These are phyloP conservation scores for Phanerotoma sp. DNA, from an alignment of 2,888 invertebrate genomes.

Conservation along the genomic window DNA sequence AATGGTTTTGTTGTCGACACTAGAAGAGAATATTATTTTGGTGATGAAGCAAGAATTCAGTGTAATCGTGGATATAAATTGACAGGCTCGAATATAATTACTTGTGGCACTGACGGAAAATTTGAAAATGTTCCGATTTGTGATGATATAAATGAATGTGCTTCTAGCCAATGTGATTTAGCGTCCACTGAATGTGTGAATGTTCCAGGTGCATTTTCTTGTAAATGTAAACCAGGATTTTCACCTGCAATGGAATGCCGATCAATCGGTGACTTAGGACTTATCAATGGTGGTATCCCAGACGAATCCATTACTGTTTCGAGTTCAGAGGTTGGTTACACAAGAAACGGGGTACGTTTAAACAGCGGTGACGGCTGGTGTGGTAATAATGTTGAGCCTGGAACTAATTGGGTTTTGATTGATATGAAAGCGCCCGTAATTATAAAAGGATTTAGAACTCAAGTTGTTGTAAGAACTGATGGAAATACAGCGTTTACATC, in stretches of 20 bases:
- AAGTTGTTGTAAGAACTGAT: conserved; percentile 81
- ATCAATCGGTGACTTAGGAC: conserved; percentile 85
- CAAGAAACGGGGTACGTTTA: conserved; percentile 79
- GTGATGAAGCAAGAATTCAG: conserved; percentile 89
- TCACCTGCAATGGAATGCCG: conserved; percentile 84
- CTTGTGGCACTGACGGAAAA: conserved; percentile 80
- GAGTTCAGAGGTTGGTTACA: conserved; percentile 77
- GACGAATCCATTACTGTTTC: conserved; percentile 88
- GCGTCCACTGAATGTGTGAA: conserved; percentile 91
- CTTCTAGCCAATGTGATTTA: conserved; percentile 84
- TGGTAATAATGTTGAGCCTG: conserved; percentile 81
- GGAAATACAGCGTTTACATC: conserved; percentile 87
- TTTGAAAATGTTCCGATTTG: conserved; percentile 85
- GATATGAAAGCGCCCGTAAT: conserved; percentile 88
- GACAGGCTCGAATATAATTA: conserved; percentile 78
- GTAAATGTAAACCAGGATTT: conserved; percentile 84
- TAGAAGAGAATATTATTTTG: conserved; percentile 75
- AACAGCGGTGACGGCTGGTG: conserved; percentile 89
- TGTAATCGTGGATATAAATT: conserved; percentile 89
- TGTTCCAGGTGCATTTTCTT: conserved; percentile 84
- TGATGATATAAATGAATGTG: conserved; percentile 89
- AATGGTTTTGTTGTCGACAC: conserved; percentile 86
- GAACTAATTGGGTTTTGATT: conserved; percentile 84
- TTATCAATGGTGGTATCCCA: conserved; percentile 85
- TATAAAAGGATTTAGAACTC: conserved; percentile 86